Conservation (phyloP, 2,113 vertebrate genomes). For the Alaudala cheleensis region DNA sequence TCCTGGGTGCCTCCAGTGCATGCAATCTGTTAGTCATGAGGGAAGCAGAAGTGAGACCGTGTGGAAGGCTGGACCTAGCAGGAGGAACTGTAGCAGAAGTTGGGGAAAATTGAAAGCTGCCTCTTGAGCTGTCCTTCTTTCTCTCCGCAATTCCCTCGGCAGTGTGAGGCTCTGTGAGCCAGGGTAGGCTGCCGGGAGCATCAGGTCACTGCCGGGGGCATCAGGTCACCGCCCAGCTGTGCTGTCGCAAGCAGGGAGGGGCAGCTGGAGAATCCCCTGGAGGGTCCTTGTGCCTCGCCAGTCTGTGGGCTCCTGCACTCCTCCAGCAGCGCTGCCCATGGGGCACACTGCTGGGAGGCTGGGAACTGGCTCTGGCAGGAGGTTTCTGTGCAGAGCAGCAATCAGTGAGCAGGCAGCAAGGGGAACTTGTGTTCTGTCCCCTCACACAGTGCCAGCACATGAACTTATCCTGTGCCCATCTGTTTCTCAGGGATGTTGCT, state of each 20-base stretch:
- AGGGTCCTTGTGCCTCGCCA: fast-evolving
- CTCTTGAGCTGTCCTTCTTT: not conserved
- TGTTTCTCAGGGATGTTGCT: not conserved
- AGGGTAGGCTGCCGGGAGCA: not conserved
- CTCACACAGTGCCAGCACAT: fast-evolving
- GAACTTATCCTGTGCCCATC: not conserved
- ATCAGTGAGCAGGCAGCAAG: not conserved
- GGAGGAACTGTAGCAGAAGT: not conserved
- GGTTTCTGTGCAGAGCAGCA: not conserved
- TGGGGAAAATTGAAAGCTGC: not conserved
- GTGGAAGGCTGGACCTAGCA: not conserved
- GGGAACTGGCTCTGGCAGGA: not conserved
- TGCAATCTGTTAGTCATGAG: not conserved
- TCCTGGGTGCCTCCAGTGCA: not conserved
- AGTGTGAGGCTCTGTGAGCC: not conserved
- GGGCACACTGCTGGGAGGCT: fast-evolving
- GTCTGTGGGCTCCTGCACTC: not conserved
- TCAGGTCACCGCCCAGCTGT: not conserved
- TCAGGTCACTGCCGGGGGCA: not conserved
- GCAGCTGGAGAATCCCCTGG: not conserved
- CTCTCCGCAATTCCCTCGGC: fast-evolving
- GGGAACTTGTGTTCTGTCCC: not conserved
- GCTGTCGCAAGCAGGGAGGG: fast-evolving
- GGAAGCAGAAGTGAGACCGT: not conserved
- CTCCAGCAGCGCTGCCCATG: fast-evolving